Conservation (phyloP, 2,888 invertebrate genomes). For the Leistus spinibarbis region DNA sequence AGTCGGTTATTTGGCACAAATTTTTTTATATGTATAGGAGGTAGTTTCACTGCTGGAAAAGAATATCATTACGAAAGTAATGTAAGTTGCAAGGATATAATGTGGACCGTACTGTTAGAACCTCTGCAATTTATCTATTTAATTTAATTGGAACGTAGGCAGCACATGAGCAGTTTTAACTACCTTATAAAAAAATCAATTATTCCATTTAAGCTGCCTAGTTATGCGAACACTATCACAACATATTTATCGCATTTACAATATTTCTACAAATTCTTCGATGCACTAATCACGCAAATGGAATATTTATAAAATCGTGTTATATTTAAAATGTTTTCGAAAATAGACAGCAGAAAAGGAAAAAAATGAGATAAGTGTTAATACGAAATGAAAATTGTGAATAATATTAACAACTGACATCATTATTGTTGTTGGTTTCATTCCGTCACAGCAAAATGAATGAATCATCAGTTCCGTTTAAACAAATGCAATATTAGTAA, state of each 20-base stretch:
- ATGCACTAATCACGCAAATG: not conserved
- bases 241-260: not conserved
- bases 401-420: not conserved
- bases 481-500: not conserved
- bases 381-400: too few species aligned
- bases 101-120: not conserved
- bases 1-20: too few species aligned
- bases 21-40: too few species aligned
- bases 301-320: too few species aligned
- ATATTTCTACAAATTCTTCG: not conserved
- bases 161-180: conserved; percentile 14
- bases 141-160: conserved; percentile 29
- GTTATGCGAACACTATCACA: not conserved
- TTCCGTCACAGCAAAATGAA: not conserved
- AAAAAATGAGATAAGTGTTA: too few species aligned
- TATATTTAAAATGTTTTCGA: too few species aligned
- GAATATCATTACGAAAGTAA: too few species aligned
- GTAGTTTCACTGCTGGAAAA: too few species aligned
- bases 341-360: too few species aligned
- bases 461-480: not conserved
- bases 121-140: conserved; percentile 35
- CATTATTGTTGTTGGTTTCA: not conserved
- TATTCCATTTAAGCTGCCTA: conserved; percentile 16
- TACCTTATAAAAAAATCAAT: conserved; percentile 27
- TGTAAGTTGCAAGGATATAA: too few species aligned